Base-by-base conservation (phyloP, 1,140 invertebrate genomes). In the Alviniconcha marisindica region DNA sequence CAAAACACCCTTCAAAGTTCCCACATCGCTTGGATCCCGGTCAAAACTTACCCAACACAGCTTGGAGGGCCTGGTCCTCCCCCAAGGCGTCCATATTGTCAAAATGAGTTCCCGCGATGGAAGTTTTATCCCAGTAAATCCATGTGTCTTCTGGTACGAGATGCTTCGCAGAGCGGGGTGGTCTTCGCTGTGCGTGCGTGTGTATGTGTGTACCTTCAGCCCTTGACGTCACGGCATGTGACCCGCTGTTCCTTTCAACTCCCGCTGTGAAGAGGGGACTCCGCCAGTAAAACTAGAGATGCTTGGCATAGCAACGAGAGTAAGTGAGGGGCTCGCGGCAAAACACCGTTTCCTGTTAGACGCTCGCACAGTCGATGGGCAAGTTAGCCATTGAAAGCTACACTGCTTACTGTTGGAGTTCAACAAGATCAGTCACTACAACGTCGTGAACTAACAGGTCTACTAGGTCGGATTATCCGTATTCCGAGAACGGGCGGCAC, bases 151-250 rank as follows among this genome's bases (percentile, higher is more conserved):
- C 73, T 76, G 73, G 42, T 76, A 24, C 36, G 28, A 21, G 71
- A 74, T 74, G 71, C 42, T 42, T 74, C 71, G 21, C 38, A 74
- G n/a, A 74, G 73, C 40, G 44, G 2, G 40, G 38, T 24, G 73
- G 73, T 51, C 31, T 74, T n/a, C 18, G 2, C 24, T 42, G 38
- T 42, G 36, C 42, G 18, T 74, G 63, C 42, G 42, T 44, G 71
- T 51, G 44, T 54, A n/a, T 48, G 44, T 76, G 73, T 76, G 73
- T 76, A 76, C 73, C 73, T 76, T 76, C 40, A 42, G 73, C 42
- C 73, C 24, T 33, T 76, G 73, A 76, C 73, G 73, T 76, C 73
- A 76, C 42, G 73, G 2, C 73, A 76, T 76, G 73, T 76, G 73
- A 76, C 73, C 51, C 73, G 73, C 73, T 33, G 73, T 76, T 76